Conservation (phyloP, 2,797 vertebrate species). For the Rhinophrynus dorsalis region DNA sequence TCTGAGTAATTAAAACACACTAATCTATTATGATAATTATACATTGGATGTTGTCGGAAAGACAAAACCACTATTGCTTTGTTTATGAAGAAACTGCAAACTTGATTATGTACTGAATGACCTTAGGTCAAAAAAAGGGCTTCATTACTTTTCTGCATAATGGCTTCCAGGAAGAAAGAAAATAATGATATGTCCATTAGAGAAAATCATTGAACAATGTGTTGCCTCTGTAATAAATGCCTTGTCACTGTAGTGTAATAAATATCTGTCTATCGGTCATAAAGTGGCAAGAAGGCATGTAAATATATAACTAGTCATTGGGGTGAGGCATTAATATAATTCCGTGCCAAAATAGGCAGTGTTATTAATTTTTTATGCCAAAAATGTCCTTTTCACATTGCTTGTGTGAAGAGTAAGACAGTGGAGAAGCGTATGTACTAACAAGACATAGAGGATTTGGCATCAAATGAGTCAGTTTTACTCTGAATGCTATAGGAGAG, state of each 20-base stretch:
- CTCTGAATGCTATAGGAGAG: no score
- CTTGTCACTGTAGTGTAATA: not conserved
- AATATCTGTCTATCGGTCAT: no score
- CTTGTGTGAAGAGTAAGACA: no score
- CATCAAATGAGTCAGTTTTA: no score
- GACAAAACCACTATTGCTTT: constrained; percentile 5
- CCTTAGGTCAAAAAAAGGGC: constrained; percentile 15
- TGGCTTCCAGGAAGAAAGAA: constrained; percentile 11
- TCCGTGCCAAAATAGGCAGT: no score
- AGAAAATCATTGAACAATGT: not conserved
- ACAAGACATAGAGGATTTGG: no score
- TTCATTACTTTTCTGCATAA: constrained; percentile 14
- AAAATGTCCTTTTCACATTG: no score
- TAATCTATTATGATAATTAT: not conserved
- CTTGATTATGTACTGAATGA: constrained; percentile 12
- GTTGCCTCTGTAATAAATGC: not conserved
- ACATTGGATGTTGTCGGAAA: not conserved
- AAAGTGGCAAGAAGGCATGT: no score
- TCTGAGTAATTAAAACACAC: not conserved
- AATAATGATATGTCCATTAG: constrained; percentile 6
- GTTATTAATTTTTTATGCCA: no score
- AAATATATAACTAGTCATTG: no score
- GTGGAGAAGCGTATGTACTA: no score
- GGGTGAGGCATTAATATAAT: no score
- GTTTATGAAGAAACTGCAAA: not conserved